Conservation (phyloP, 2,113 vertebrate species). For the Dasypus novemcinctus region DNA sequence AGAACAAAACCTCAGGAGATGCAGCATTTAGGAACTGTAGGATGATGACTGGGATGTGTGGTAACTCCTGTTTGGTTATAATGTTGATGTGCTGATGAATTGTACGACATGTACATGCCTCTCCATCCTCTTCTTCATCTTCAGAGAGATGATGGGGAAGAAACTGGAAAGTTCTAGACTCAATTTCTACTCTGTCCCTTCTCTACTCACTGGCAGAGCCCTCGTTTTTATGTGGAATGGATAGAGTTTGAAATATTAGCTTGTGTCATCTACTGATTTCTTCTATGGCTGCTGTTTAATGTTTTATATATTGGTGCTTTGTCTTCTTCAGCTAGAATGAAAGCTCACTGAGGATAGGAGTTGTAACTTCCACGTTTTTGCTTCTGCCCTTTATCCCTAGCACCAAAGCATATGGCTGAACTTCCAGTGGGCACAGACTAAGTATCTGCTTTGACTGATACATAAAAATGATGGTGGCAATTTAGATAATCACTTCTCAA, state of each 20-base stretch:
- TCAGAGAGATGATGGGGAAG: background rate
- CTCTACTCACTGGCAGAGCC: background rate
- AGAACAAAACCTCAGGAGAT: background rate
- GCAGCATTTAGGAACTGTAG: background rate
- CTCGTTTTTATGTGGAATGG: background rate
- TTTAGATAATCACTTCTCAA: conserved; percentile 23
- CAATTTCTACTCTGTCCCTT: background rate
- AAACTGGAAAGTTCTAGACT: background rate
- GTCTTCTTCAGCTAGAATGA: background rate
- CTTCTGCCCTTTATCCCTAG: background rate
- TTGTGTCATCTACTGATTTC: background rate
- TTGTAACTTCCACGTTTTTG: background rate
- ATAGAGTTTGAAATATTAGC: background rate
- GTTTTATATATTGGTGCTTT: conserved; percentile 10
- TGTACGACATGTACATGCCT: background rate
- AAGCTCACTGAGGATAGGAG: background rate
- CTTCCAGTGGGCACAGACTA: background rate
- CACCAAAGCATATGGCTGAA: background rate
- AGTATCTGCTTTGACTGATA: background rate
- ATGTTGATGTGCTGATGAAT: background rate
- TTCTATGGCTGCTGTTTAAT: background rate
- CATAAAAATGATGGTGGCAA: background rate
- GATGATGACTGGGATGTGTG: background rate
- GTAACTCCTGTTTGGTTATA: background rate
- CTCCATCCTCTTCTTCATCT: background rate